These are phyloP conservation scores for Drosophila greeni DNA, from an alignment of 2,888 invertebrate genomes.

Conservation along the genomic window DNA sequence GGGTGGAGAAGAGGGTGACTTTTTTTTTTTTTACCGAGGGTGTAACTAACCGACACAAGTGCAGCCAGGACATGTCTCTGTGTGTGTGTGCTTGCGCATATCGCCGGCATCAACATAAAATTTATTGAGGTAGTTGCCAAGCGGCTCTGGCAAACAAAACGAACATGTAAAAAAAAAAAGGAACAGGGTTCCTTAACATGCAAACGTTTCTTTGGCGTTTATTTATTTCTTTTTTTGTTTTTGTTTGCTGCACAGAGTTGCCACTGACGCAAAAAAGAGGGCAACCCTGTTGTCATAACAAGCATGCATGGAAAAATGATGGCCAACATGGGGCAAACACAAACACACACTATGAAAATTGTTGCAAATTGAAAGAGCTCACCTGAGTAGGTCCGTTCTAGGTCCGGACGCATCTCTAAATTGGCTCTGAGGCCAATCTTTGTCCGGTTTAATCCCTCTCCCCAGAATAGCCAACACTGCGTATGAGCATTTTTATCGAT, in stretches of 20 bases:
- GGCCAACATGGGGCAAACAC: conserved; percentile 7
- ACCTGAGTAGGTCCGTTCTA: conserved; percentile 11
- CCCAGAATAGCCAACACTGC: conserved; percentile 11
- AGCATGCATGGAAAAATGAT: conserved; percentile 60
- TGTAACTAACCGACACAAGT: conserved; percentile 54
- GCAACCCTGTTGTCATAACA: conserved; percentile 60
- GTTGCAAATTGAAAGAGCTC: conserved; percentile 54
- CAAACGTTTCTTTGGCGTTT: conserved; percentile 32
- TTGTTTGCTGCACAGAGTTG: conserved; percentile 23
- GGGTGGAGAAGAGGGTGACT: conserved; percentile 34
- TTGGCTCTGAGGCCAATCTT: conserved; percentile 9
- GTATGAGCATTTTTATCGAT: conserved; percentile 27
- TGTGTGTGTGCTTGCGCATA: conserved; percentile 27
- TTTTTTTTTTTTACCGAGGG: conserved; percentile 14
- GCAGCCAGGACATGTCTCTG: conserved; percentile 26
- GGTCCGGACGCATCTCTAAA: not conserved
- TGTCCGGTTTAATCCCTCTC: not conserved
- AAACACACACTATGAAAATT: conserved; percentile 15
- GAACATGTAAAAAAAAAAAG: conserved; percentile 37
- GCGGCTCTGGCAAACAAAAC: conserved; percentile 39
- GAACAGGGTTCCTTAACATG: conserved; percentile 38
- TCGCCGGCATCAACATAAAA: conserved; percentile 65
- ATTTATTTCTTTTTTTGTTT: not conserved
- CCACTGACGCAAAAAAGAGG: conserved; percentile 32
- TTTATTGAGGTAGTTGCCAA: conserved; percentile 73